phyloP scores from a whole-genome alignment of 2,113 vertebrate species.

The Heteronetta atricapilla region DNA sequence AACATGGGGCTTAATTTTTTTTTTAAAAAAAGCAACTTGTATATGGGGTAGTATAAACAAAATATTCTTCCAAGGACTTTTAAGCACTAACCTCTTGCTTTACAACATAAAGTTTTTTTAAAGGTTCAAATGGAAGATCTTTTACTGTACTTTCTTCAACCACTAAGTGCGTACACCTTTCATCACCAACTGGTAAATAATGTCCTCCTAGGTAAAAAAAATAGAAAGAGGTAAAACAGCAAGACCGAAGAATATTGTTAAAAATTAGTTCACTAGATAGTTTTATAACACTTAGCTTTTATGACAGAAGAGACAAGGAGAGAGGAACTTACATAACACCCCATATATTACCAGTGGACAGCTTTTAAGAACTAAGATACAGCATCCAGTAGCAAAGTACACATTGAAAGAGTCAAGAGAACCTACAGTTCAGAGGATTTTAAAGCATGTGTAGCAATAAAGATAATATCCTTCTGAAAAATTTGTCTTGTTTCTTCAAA shows the following conservation, averaged over 20 bases:
- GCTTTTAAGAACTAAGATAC: not conserved
- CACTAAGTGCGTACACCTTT: conserved; percentile 92
- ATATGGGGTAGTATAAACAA: not conserved
- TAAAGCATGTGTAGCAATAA: not conserved
- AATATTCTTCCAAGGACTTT: not conserved
- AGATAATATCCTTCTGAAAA: not conserved
- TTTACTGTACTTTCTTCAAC: conserved; percentile 94
- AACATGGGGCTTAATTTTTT: not conserved
- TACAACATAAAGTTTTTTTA: conserved; percentile 90
- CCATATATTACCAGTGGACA: not conserved
- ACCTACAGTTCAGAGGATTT: not conserved
- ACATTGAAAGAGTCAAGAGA: not conserved
- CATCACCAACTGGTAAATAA: conserved; percentile 86
- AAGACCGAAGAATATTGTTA: not conserved
- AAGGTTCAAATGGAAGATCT: conserved; percentile 88
- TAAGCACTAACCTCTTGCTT: conserved; percentile 91
- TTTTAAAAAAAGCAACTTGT: not conserved
- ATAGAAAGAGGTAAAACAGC: not conserved
- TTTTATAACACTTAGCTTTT: not conserved
- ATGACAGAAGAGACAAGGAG: not conserved
- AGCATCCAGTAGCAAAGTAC: not conserved
- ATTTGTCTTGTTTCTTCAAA: not conserved
- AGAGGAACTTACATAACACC: not conserved
- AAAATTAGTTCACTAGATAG: not conserved
- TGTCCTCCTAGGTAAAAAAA: conserved; percentile 80